phyloP scores from a whole-genome alignment of 1,140 invertebrate species.

The Apis florea region DNA sequence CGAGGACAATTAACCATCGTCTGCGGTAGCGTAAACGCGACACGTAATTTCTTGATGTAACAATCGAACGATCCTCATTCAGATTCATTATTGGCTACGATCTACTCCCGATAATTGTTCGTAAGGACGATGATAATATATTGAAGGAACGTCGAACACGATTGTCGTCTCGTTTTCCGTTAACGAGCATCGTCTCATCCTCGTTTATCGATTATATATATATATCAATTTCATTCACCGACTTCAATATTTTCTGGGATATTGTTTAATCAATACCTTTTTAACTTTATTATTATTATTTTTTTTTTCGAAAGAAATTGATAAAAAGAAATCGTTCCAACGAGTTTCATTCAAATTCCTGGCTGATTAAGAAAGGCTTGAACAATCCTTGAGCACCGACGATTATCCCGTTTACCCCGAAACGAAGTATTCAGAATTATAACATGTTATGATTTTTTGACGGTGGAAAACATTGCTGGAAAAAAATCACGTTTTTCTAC shows the following conservation, averaged over 20 bases:
- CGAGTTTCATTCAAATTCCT: not conserved
- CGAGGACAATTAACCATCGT: constrained; percentile 23
- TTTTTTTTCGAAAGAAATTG: not conserved
- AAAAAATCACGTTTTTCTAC: not conserved
- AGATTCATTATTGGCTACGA: not conserved
- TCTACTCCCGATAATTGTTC: constrained; percentile 9
- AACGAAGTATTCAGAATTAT: not conserved
- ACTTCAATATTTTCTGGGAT: not conserved
- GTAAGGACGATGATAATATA: not conserved
- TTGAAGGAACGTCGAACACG: not conserved
- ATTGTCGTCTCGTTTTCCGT: not conserved
- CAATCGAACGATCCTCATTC: not conserved
- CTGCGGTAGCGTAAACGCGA: not conserved
- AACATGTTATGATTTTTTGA: not conserved
- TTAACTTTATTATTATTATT: too few species aligned
- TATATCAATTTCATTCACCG: not conserved
- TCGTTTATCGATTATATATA: not conserved
- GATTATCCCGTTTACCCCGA: not conserved
- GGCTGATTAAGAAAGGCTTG: not conserved
- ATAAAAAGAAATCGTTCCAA: not conserved
- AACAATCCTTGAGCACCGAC: constrained; percentile 3
- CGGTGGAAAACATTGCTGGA: too few species aligned
- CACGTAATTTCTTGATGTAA: constrained; percentile 13
- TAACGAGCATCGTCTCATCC: not conserved
- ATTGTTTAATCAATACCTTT: not conserved